Base-by-base conservation (phyloP, 2,113 vertebrate species). In the Eulacestoma nigropectus region DNA sequence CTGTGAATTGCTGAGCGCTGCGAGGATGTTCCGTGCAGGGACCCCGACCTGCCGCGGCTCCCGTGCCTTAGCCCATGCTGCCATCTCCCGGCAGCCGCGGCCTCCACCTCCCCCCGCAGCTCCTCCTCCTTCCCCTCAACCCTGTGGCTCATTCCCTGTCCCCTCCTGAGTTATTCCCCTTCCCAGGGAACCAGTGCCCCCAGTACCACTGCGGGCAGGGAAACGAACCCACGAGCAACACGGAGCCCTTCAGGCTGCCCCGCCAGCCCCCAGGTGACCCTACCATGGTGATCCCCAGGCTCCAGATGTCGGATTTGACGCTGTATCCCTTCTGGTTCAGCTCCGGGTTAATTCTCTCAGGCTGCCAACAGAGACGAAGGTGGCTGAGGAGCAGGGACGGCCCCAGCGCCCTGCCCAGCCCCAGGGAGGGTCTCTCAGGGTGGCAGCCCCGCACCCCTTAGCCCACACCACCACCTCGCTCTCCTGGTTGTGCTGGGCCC, bases 301-400 rank as follows among this genome's bases (percentile, higher is more conserved):
- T 99, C 99, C 99, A 99, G 97, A 99, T 99, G 97, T 99, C 99
- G 1, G 99, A 99, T 93, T 99, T 99, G 94, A 99, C 99, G 16
- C 98, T 99, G 98, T 99, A 99, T 16, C 99, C 99, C 92, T 99
- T 99, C 98, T 99, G 99, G 97, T 99, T 99, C 60, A 99, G 98
- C 97, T 99, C 99, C 0, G 99, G 99, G 97, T 99, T 99, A 97
- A 99, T 99, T 96, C 99, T 98, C 98, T 99, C 99, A 19, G 99
- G 99, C 99, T 99, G 98, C 11, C 80, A 97, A 97, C 79, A 73
- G 42, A 95, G 55, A 68, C 41, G 82, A 35, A 55, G 41, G 76
- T 0, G 39, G 33, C 4, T 79, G 83, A 94, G 64, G 83, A 76
- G 69, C 57, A 70, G 11, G 23, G 46, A 10, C 0, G 6, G 23